phyloP scores from a whole-genome alignment of 2,888 invertebrate species.

The Serrognathus titanus region DNA sequence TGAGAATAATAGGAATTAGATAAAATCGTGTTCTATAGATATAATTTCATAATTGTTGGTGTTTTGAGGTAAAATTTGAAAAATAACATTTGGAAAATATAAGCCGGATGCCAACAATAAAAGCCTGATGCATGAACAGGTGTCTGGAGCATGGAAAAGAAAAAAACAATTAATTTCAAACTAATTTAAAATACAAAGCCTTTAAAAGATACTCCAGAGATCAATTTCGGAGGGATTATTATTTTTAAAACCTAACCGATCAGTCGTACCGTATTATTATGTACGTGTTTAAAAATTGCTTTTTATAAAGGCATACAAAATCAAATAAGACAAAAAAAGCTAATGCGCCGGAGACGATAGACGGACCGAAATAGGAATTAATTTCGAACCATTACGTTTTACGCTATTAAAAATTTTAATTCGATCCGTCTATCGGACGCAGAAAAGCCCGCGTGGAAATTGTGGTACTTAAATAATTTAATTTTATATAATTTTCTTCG shows the following conservation, averaged over 20 bases:
- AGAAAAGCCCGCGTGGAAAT: background rate
- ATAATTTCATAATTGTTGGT: too few species aligned
- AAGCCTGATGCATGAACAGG: background rate
- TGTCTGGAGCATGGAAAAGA: background rate
- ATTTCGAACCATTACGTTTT: slow-evolving; percentile 11
- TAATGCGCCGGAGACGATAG: background rate
- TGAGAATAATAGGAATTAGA: too few species aligned
- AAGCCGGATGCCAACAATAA: too few species aligned
- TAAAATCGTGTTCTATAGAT: too few species aligned
- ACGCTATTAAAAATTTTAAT: background rate
- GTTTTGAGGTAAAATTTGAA: too few species aligned
- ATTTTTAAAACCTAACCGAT: slow-evolving; percentile 27
- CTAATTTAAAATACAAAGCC: slow-evolving; percentile 16
- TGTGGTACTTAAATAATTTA: slow-evolving; percentile 9
- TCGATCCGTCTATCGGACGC: background rate
- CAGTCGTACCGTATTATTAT: slow-evolving; percentile 30
- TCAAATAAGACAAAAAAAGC: slow-evolving; percentile 9
- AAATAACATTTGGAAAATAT: too few species aligned
- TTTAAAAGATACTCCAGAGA: slow-evolving; percentile 3
- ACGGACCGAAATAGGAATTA: slow-evolving; percentile 12
- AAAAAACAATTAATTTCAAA: slow-evolving; percentile 4
- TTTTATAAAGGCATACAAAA: slow-evolving; percentile 19
- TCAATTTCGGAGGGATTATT: slow-evolving; percentile 17
- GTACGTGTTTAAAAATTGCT: slow-evolving; percentile 26
- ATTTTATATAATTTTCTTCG: slow-evolving; percentile 15